phyloP scores from a whole-genome alignment of 2,888 invertebrate genomes.

The Eretmocerus hayati region DNA sequence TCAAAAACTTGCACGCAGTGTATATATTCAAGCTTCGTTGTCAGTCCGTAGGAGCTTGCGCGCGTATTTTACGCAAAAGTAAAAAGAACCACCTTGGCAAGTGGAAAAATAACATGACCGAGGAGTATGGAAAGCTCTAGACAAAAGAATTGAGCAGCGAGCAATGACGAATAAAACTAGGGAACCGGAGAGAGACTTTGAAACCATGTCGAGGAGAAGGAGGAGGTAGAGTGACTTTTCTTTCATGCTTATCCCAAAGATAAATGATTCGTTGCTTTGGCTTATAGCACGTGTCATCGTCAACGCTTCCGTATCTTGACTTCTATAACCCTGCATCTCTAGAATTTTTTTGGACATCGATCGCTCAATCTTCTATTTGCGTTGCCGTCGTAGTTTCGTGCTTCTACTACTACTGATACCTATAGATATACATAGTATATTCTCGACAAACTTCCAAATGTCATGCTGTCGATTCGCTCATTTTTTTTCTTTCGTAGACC shows the following conservation, averaged over 20 bases:
- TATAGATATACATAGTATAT: too few species aligned
- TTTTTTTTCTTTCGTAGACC: not conserved
- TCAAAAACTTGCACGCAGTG: too few species aligned
- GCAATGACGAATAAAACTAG: too few species aligned
- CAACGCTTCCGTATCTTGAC: conserved; percentile 25
- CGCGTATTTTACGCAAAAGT: too few species aligned
- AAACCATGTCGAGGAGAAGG: conserved; percentile 14
- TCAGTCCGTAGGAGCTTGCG: too few species aligned
- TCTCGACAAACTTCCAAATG: conserved; percentile 14
- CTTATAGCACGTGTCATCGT: conserved; percentile 38
- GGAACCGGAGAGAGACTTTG: not conserved
- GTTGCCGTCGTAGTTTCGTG: conserved; percentile 4
- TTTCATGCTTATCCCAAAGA: conserved; percentile 40
- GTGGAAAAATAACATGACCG: too few species aligned
- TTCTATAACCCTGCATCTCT: conserved; percentile 29
- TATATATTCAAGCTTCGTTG: too few species aligned
- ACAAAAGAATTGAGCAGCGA: too few species aligned
- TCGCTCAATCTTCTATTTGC: conserved; percentile 6
- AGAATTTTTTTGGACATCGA: conserved; percentile 9
- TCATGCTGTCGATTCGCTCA: conserved; percentile 10
- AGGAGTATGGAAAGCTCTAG: too few species aligned
- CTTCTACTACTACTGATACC: conserved; percentile 6
- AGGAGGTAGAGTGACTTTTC: conserved; percentile 19
- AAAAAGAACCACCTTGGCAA: too few species aligned
- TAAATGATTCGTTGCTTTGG: conserved; percentile 44